Percentiles rank a stretch among this genome's conserved stretches.
phyloP scores from a whole-genome alignment of 2,797 vertebrate species.

The Fundulus diaphanus region DNA sequence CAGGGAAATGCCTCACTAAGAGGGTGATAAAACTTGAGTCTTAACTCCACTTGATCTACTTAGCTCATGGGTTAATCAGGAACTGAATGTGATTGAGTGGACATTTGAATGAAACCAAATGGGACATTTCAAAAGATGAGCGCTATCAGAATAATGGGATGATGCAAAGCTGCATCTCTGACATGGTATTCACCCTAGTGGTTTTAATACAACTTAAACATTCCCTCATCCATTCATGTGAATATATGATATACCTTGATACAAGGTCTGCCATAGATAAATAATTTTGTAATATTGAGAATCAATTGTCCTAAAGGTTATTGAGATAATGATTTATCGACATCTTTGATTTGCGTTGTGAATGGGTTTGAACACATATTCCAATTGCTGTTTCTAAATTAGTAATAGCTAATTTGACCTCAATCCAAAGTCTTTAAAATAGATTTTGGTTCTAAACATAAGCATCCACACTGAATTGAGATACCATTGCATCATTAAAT shows the following conservation, averaged over 20 bases:
- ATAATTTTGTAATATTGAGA: too few relatives aligned
- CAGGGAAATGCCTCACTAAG: constrained; percentile 12
- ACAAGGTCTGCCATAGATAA: constrained; percentile 12
- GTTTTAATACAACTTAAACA: constrained; percentile 41
- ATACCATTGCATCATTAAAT: too few relatives aligned
- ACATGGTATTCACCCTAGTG: constrained; percentile 15
- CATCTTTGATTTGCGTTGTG: too few relatives aligned
- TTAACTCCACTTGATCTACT: constrained; percentile 6
- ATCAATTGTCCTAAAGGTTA: too few relatives aligned
- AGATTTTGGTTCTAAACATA: too few relatives aligned
- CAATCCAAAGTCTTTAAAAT: too few relatives aligned
- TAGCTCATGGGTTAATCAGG: constrained; percentile 19
- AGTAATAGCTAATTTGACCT: too few relatives aligned
- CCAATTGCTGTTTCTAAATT: too few relatives aligned
- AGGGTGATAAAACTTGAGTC: constrained; percentile 4
- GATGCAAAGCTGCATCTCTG: constrained; percentile 2
- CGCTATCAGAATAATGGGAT: not conserved
- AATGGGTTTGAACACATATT: too few relatives aligned
- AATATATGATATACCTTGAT: constrained; percentile 41
- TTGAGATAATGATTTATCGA: too few relatives aligned
- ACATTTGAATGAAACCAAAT: not conserved
- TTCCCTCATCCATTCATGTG: constrained; percentile 40
- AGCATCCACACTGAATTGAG: too few relatives aligned
- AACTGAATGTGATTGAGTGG: constrained; percentile 6
- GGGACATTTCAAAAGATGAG: not conserved